phyloP scores from a whole-genome alignment of 2,797 vertebrate genomes.

The Lithobates pipiens region DNA sequence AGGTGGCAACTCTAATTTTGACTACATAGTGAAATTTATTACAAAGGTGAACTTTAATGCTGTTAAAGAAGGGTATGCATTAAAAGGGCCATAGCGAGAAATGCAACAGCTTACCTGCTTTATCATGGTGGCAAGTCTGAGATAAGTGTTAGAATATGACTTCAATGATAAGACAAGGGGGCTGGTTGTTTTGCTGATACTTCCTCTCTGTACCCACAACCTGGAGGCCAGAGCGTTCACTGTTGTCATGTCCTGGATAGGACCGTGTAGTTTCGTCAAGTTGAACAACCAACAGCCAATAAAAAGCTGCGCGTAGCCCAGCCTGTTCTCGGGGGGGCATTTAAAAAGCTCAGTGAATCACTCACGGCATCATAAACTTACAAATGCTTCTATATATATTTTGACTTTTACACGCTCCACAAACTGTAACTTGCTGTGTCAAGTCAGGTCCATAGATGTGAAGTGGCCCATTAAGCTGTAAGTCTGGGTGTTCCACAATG shows the following conservation, averaged over 20 bases:
- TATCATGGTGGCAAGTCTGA: conserved; percentile 5
- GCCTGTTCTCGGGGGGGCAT: conserved; percentile 39
- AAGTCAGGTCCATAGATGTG: conserved; percentile 56
- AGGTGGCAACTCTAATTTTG: no score
- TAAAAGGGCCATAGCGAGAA: no score
- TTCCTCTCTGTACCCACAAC: conserved; percentile 5
- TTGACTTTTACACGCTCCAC: conserved; percentile 51
- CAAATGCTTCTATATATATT: conserved; percentile 54
- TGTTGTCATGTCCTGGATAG: conserved; percentile 11
- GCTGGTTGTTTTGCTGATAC: background rate
- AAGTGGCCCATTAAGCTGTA: conserved; percentile 60
- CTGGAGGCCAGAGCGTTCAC: background rate
- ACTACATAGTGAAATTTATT: no score
- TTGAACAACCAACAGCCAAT: conserved; percentile 53
- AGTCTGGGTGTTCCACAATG: conserved; percentile 58
- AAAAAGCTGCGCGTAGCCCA: conserved; percentile 31
- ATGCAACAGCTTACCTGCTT: background rate
- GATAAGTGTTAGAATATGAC: conserved; percentile 32
- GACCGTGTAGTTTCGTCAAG: conserved; percentile 20
- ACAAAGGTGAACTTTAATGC: no score
- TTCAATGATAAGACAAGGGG: conserved; percentile 11
- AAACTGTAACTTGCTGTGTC: conserved; percentile 56
- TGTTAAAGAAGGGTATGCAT: background rate
- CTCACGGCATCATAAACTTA: conserved; percentile 54
- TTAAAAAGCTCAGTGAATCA: conserved; percentile 51